These are phyloP conservation scores for Paralvinella palmiformis DNA, from an alignment of 1,140 invertebrate species.

Conservation along the genomic window DNA sequence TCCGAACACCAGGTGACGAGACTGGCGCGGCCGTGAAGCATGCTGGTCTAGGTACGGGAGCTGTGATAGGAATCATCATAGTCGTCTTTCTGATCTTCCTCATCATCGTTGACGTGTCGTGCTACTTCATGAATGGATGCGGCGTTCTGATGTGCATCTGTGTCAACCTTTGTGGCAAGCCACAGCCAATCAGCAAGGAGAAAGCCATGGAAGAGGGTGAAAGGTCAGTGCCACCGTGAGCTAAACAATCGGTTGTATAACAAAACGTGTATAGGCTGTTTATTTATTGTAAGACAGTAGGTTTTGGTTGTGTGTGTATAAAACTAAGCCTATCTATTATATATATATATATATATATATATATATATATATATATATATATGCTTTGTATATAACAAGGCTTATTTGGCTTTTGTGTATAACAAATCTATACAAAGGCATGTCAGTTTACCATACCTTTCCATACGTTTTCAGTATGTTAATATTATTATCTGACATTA, in stretches of 20 bases:
- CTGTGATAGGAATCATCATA: slow-evolving; percentile 70
- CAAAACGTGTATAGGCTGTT: not conserved
- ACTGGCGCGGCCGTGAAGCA: not conserved
- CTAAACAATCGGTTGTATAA: not conserved
- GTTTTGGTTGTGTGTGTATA: not conserved
- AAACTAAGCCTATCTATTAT: not conserved
- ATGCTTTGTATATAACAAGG: not conserved
- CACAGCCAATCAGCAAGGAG: not conserved
- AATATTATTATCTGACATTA: too few relatives aligned
- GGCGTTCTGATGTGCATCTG: slow-evolving; percentile 26
- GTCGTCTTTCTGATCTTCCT: slow-evolving; percentile 66
- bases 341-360: not conserved
- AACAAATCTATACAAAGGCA: too few relatives aligned
- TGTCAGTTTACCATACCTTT: too few relatives aligned
- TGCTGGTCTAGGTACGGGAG: not conserved
- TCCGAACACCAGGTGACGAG: too few relatives aligned
- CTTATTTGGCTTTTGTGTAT: not conserved
- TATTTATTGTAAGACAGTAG: not conserved
- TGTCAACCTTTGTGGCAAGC: slow-evolving; percentile 18
- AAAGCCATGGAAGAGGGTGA: slow-evolving; percentile 15
- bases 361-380: not conserved
- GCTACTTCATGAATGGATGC: slow-evolving; percentile 61
- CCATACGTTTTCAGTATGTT: too few relatives aligned
- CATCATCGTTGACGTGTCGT: slow-evolving; percentile 69
- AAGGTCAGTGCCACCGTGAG: not conserved